Evolutionary conservation across 2,113 vertebrate species (phyloP).

Genomic region (Sprattus sprattus): DNA sequence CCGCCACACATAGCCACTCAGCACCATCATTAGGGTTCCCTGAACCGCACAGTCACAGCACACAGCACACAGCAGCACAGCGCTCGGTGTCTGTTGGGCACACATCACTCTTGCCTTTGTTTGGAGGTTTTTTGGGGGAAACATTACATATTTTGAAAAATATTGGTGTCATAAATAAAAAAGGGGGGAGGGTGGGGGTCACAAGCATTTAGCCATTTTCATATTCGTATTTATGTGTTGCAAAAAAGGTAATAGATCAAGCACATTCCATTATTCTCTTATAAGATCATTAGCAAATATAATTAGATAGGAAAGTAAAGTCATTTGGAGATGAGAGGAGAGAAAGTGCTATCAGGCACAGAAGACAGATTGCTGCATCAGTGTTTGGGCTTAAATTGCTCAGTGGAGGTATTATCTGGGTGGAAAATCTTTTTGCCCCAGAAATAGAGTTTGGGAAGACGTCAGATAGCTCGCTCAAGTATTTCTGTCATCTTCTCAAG

Average conservation of each 20-base stretch:
- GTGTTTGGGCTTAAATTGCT: constrained; percentile 82
- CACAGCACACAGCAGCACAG: not conserved
- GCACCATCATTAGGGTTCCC: not conserved
- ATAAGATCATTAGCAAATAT: constrained; percentile 84
- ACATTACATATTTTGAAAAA: constrained; percentile 18
- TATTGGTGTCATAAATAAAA: constrained; percentile 18
- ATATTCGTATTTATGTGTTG: constrained; percentile 78
- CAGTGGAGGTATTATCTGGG: constrained; percentile 76
- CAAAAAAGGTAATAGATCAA: constrained; percentile 81
- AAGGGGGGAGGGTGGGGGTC: constrained; percentile 52
- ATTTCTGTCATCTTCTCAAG: constrained; percentile 11
- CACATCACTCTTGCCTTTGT: not conserved
- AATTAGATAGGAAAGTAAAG: constrained; percentile 84
- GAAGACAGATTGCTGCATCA: constrained; percentile 80
- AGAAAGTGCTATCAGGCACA: constrained; percentile 81
- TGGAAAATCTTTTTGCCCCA: constrained; percentile 75
- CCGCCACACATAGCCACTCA: not conserved
- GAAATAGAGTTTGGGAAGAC: constrained; percentile 68
- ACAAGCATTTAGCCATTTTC: constrained; percentile 70
- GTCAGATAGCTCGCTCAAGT: constrained; percentile 54
- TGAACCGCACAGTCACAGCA: not conserved
- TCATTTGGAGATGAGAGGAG: constrained; percentile 77
- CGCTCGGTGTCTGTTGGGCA: no score
- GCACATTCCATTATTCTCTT: constrained; percentile 82
- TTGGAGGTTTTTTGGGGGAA: not conserved